Evolutionary conservation across 1,140 invertebrate genomes (phyloP).

Genomic region (Euura lappo): DNA sequence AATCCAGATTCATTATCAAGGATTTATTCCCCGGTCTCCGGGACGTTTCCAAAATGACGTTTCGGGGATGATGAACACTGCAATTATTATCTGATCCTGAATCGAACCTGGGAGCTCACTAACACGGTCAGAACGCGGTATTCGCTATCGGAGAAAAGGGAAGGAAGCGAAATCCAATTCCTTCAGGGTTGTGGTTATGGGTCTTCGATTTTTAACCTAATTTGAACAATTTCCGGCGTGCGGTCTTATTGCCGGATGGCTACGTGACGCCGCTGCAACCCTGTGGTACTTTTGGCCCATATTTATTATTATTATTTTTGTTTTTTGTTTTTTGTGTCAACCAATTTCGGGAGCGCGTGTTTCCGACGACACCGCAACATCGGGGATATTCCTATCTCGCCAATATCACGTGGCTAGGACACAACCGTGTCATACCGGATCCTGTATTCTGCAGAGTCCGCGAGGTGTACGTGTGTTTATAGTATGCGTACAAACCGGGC

Average conservation of each 20-base stretch:
- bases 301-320: background rate
- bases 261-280: background rate
- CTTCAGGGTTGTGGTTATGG: too few species aligned
- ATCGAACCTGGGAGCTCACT: too few species aligned
- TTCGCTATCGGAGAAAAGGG: too few species aligned
- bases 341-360: too few species aligned
- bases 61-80: too few species aligned
- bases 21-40: background rate
- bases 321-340: too few species aligned
- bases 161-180: too few species aligned
- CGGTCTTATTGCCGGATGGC: background rate
- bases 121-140: too few species aligned
- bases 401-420: background rate
- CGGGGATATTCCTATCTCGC: background rate
- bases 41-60: background rate
- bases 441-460: too few species aligned
- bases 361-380: background rate
- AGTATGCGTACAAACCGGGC: background rate
- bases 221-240: background rate
- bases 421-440: too few species aligned
- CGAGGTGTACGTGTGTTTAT: too few species aligned
- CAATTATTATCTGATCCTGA: too few species aligned
- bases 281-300: background rate
- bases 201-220: background rate
- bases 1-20: background rate